Evolutionary conservation across 2,113 vertebrate genomes (phyloP).

Genomic region (Oostethus manadensis): DNA sequence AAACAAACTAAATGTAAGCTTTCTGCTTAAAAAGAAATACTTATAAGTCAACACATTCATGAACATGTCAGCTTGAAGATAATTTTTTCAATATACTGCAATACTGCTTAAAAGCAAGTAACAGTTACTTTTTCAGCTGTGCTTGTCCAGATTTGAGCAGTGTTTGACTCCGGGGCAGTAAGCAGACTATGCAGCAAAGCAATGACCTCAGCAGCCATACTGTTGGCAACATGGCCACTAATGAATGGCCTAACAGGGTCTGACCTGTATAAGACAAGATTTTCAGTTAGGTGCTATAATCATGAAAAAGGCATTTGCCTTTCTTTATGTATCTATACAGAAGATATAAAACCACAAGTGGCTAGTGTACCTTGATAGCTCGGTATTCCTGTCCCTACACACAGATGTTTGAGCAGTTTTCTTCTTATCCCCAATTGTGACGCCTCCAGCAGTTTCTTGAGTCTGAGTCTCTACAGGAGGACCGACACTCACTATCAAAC

Average conservation of each 20-base stretch:
- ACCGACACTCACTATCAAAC: slow-evolving; percentile 92
- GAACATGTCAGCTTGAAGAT: no score
- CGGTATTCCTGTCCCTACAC: slow-evolving; percentile 91
- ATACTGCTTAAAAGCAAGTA: background rate
- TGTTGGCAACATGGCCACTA: slow-evolving; percentile 96
- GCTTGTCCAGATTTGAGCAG: slow-evolving; percentile 97
- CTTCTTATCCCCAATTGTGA: slow-evolving; percentile 92
- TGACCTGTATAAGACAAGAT: slow-evolving; percentile 66
- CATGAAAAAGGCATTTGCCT: background rate
- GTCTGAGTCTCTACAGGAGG: slow-evolving; percentile 82
- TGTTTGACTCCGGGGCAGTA: slow-evolving; percentile 93
- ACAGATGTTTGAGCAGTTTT: slow-evolving; percentile 91
- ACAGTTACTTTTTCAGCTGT: slow-evolving; percentile 87
- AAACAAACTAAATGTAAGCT: slow-evolving; percentile 8
- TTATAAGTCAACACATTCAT: background rate
- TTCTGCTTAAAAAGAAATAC: background rate
- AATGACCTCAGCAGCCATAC: slow-evolving; percentile 97
- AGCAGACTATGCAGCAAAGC: slow-evolving; percentile 92
- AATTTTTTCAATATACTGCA: background rate
- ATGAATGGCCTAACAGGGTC: slow-evolving; percentile 95
- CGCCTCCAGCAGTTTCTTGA: slow-evolving; percentile 80
- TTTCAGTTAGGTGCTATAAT: slow-evolving; percentile 11
- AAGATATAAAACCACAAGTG: background rate
- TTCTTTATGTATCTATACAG: background rate
- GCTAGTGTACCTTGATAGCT: slow-evolving; percentile 83